A percentile compares a stretch with the other conserved stretches of the same genome.
Conservation (phyloP, 2,888 invertebrate genomes). For the Atethmia centrago region DNA sequence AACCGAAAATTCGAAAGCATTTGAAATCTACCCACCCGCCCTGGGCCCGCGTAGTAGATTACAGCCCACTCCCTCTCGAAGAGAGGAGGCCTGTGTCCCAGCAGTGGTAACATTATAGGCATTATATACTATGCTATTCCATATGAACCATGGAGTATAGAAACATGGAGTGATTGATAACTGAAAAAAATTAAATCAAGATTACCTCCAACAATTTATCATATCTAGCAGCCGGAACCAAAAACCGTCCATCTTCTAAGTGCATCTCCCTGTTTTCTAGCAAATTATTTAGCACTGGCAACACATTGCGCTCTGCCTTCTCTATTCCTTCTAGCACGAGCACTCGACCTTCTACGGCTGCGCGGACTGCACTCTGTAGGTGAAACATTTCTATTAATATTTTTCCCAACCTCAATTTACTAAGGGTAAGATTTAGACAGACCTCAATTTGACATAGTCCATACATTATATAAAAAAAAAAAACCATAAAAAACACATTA, state of each 20-base stretch:
- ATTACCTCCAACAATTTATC: constrained; percentile 96
- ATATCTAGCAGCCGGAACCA: constrained; percentile 96
- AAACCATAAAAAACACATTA: too few relatives aligned
- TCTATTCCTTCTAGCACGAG: constrained; percentile 98
- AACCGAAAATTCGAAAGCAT: too few relatives aligned
- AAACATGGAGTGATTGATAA: background rate
- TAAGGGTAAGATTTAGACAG: background rate
- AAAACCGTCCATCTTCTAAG: constrained; percentile 98
- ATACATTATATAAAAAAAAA: too few relatives aligned
- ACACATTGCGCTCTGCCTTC: constrained; percentile 98
- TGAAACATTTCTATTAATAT: background rate
- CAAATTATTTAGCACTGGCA: constrained; percentile 98
- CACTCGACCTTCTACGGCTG: constrained; percentile 96
- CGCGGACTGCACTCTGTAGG: constrained; percentile 96
- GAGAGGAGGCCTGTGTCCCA: too few relatives aligned
- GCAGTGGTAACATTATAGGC: too few relatives aligned
- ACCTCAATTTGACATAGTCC: background rate
- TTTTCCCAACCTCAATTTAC: background rate
- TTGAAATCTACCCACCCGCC: too few relatives aligned
- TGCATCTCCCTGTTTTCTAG: constrained; percentile 99
- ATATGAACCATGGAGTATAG: background rate
- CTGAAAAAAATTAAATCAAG: background rate
- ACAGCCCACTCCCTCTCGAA: too few relatives aligned
- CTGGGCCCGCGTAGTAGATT: too few relatives aligned
- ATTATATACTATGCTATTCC: too few relatives aligned